phyloP scores from a whole-genome alignment of 1,140 invertebrate species.

The Dinothrombium tinctorium region DNA sequence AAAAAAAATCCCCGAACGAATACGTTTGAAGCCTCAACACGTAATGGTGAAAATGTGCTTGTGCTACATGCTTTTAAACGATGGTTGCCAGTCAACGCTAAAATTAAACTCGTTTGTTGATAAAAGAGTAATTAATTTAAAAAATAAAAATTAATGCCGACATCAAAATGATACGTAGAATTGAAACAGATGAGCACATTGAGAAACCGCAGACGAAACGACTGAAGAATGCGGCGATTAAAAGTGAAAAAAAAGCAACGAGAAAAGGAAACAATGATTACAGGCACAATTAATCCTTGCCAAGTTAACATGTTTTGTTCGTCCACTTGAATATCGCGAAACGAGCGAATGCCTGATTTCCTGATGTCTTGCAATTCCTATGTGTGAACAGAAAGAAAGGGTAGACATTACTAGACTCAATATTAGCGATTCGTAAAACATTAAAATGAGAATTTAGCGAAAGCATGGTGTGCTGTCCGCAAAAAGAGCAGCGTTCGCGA shows the following conservation, averaged over 20 bases:
- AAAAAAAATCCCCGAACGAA: no score
- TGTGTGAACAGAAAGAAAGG: neutral
- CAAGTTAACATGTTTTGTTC: constrained; percentile 80
- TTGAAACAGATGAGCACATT: no score
- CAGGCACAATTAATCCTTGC: constrained; percentile 78
- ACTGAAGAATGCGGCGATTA: neutral
- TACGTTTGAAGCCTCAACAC: no score
- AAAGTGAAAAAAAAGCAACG: neutral
- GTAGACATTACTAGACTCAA: neutral
- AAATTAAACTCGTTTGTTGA: no score
- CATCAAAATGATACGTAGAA: no score
- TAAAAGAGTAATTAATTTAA: no score
- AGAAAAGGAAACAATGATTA: constrained; percentile 21
- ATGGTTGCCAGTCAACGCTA: no score
- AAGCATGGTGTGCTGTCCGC: neutral
- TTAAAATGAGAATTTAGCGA: neutral
- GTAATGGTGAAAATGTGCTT: no score
- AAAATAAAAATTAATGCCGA: no score
- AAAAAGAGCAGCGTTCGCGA: neutral
- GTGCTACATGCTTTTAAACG: no score
- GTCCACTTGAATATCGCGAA: constrained; percentile 76
- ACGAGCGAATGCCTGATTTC: constrained; percentile 58
- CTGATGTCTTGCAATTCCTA: constrained; percentile 68
- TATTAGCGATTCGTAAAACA: neutral
- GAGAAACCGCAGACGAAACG: no score